phyloP scores from a whole-genome alignment of 2,113 vertebrate genomes.

The Tamias sibiricus region DNA sequence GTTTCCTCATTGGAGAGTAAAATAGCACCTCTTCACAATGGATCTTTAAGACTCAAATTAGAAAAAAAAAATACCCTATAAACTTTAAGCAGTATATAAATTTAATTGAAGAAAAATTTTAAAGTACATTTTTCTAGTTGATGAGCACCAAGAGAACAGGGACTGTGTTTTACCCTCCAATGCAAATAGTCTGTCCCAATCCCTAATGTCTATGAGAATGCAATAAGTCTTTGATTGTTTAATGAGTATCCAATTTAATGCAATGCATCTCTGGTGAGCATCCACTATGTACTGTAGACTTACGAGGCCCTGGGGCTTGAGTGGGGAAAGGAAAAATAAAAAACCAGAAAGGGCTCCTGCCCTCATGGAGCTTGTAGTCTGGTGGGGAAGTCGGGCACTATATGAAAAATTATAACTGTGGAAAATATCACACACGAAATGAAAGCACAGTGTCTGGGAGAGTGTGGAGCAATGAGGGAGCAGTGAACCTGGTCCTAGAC shows the following conservation, averaged over 20 bases:
- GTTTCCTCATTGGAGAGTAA: background rate
- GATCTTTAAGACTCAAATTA: background rate
- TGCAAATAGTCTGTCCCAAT: background rate
- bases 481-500: background rate
- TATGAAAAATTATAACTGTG: background rate
- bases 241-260: background rate
- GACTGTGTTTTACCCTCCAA: background rate
- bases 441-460: fast-evolving
- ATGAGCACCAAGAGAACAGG: background rate
- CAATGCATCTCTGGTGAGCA: background rate
- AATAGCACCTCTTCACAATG: background rate
- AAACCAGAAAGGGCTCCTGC: background rate
- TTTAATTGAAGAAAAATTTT: background rate
- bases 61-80: background rate
- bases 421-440: background rate
- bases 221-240: background rate
- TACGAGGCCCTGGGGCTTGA: background rate
- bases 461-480: background rate
- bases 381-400: background rate
- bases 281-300: background rate
- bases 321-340: background rate
- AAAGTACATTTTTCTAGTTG: background rate
- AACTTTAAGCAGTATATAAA: background rate
- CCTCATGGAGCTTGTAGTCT: background rate
- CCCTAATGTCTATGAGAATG: background rate